Evolutionary conservation across 2,797 vertebrate genomes (phyloP), one percentile per base, ranked within the genome.

Genomic region (Threskiornis aethiopicus): DNA sequence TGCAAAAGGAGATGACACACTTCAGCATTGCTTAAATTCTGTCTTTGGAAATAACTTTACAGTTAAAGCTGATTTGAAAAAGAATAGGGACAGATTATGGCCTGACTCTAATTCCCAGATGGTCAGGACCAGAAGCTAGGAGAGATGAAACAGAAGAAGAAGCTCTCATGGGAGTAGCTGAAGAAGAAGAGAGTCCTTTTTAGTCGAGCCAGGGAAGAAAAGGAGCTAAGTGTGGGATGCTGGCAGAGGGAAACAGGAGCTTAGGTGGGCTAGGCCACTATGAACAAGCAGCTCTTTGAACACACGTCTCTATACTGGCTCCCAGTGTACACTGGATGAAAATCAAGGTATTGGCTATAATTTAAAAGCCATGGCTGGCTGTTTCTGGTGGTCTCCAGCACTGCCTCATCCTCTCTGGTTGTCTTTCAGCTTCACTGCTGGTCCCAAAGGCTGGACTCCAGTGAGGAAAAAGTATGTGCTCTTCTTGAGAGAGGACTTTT

Each of bases 211-310:
- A 94, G 41, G 52, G 37, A 76, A 92, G 75, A 83, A 92, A 70
- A 83, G 10, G 14, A 90, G 44, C 31, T 67, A 79, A 84, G 52
- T 81, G 37, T 85, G 61, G 64, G 79, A 31, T 86, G 42, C 57
- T 96, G 96, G 89, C 89, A 69, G 71, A 76, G 47, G 17, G 35
- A 94, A 13, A 64, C 44, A 67, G 57, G 51, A 61, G 12, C 65
- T 94, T 91, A 85, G 81, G 78, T 90, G 90, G 90, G 86, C 51
- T 80, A 57, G 37, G 31, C 55, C n/a, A 29, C 31, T 51, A 54
- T 47, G 89, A 89, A 87, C 78, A 83, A 54, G 67, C n/a, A 72
- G 72, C 10, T 90, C 65, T 94, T 92, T 97, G 92, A 96, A 77
- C 59, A 71, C n/a, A 42, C 0, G 2, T 76, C n/a, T 94, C 64